Evolutionary conservation across 2,888 invertebrate genomes (phyloP).

Genomic region (Cinara cedri): DNA sequence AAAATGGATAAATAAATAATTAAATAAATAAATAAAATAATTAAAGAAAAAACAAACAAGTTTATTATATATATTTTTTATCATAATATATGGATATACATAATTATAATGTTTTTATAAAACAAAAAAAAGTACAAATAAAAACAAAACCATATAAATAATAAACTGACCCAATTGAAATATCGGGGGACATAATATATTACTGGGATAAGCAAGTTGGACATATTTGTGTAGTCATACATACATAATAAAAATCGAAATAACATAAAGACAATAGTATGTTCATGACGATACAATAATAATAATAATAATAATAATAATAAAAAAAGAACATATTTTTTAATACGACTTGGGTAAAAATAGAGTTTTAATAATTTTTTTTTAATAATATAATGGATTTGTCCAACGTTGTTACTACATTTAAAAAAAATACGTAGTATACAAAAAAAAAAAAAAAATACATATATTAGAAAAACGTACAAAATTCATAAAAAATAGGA

Average conservation of each 20-base stretch:
- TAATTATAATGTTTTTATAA: conserved; percentile 54
- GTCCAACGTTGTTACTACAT: conserved; percentile 58
- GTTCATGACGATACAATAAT: conserved; percentile 14
- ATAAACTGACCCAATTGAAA: conserved; percentile 47
- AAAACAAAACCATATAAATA: conserved; percentile 53
- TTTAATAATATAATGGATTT: conserved; percentile 37
- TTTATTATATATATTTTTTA: conserved; percentile 33
- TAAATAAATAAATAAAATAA: neutral
- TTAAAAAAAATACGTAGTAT: conserved; percentile 58
- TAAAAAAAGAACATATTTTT: conserved; percentile 24
- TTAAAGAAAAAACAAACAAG: conserved; percentile 8
- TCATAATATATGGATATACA: conserved; percentile 54
- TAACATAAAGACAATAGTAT: conserved; percentile 35
- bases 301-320: conserved; percentile 27
- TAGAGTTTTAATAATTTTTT: conserved; percentile 20
- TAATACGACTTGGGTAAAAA: conserved; percentile 32
- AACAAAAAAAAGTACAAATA: conserved; percentile 43
- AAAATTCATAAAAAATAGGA: conserved; percentile 60
- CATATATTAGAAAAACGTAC: conserved; percentile 59
- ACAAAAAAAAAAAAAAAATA: conserved; percentile 50
- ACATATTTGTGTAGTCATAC: conserved; percentile 34
- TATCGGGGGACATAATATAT: conserved; percentile 31
- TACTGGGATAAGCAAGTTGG: conserved; percentile 56
- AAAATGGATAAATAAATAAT: too few relatives aligned
- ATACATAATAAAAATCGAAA: conserved; percentile 22